These are phyloP conservation scores for Chlorops oryzae DNA, from an alignment of 1,140 invertebrate species.

Conservation along the genomic window DNA sequence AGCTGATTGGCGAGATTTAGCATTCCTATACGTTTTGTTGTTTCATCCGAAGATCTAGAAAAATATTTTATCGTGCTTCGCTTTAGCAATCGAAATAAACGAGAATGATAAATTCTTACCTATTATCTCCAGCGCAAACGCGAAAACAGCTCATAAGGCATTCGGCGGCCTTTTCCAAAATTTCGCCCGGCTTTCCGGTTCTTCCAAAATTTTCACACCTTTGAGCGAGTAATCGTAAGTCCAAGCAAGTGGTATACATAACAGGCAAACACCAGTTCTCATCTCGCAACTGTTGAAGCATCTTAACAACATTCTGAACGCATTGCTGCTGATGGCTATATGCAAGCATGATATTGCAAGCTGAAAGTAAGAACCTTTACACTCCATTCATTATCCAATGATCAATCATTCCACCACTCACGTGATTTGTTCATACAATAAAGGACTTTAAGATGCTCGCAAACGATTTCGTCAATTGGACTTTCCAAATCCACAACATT, in stretches of 20 bases:
- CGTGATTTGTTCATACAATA: slow-evolving; percentile 48
- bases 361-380: slow-evolving; percentile 25
- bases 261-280: slow-evolving; percentile 94
- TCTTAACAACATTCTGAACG: slow-evolving; percentile 73
- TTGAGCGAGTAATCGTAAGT: slow-evolving; percentile 77
- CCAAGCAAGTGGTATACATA: slow-evolving; percentile 82
- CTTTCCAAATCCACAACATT: slow-evolving; percentile 62
- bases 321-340: slow-evolving; percentile 72
- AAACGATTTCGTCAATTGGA: slow-evolving; percentile 75
- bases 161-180: slow-evolving; percentile 90
- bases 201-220: slow-evolving; percentile 61
- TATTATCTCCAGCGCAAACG: slow-evolving; percentile 90
- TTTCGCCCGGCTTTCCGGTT: slow-evolving; percentile 60
- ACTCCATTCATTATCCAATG: too few species aligned
- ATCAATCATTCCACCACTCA: slow-evolving; percentile 32
- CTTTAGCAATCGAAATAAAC: too few species aligned
- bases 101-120: too few species aligned
- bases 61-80: background rate
- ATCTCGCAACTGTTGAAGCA: slow-evolving; percentile 83
- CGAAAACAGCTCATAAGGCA: slow-evolving; percentile 90
- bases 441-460: slow-evolving; percentile 64
- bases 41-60: slow-evolving; percentile 68
- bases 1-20: slow-evolving; percentile 92
- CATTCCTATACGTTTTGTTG: slow-evolving; percentile 95
- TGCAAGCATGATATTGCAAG: slow-evolving; percentile 66